Evolutionary conservation across 1,140 invertebrate species (phyloP), one percentile per base, ranked within the genome.

Genomic region (Hetaerina americana): DNA sequence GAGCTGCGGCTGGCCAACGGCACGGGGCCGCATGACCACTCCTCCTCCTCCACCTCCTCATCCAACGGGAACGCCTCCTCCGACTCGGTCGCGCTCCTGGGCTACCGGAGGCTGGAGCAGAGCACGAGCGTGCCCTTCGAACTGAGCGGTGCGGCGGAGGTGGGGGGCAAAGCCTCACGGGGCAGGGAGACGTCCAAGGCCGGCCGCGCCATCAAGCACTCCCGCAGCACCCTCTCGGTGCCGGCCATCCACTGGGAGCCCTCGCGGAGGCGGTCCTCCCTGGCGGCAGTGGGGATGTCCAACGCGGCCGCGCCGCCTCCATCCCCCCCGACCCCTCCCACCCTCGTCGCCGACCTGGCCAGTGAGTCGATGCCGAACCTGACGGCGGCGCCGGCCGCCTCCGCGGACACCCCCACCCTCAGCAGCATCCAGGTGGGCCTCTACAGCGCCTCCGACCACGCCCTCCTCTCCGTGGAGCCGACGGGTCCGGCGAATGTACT

Each of bases 111-210:
- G 72, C 76, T 87, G 73, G 86, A 86, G 76, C 80, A 84, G 68
- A 83, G 85, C 49, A 78, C 82, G 18, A 88, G 87, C 79, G 85
- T 87, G 69, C 86, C 86, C 2, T 85, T 84, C 75, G 84, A 83
- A 73, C 77, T 87, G 12, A 85, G 75, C 40, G 77, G 71, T 49
- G 72, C 73, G 25, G 74, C 72, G 26, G 75, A 71, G 15, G 66
- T 70, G 66, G 29, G 68, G 22, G 70, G 40, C 22, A 57, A 57
- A n/a, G 15, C 2, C 26, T n/a, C 57, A 27, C 29, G 70, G 67
- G 3, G 68, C 72, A n/a, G 66, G 18, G 27, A 72, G 71, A 72
- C 27, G 75, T 78, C 70, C 76, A 78, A 74, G 78, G 77, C 76
- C 77, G 74, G 73, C 8, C 72, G 75, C 40, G 79, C 72, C 3